Conservation (phyloP, 2,113 vertebrate species). For the Colaptes auratus region DNA sequence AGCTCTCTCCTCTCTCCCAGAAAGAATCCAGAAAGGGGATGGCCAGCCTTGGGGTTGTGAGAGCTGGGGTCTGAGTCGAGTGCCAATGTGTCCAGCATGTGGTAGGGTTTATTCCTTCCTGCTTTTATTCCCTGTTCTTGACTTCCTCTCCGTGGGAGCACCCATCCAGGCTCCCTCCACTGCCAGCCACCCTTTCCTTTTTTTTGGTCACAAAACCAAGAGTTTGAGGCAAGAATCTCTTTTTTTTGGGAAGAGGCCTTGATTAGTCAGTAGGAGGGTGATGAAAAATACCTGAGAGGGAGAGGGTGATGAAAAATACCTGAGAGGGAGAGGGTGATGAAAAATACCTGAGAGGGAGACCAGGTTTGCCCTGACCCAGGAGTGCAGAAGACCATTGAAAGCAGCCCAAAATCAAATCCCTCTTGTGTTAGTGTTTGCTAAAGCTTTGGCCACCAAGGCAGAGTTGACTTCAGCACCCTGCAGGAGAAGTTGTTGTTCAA, state of each 20-base stretch:
- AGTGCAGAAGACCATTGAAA: background rate
- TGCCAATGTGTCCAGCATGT: background rate
- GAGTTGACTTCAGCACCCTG: background rate
- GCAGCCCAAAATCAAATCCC: fast-evolving
- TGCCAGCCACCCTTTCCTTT: background rate
- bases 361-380: background rate
- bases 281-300: background rate
- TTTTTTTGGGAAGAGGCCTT: background rate
- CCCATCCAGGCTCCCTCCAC: background rate
- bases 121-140: background rate
- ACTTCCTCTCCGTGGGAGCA: background rate
- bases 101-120: background rate
- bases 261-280: background rate
- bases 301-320: too few relatives aligned
- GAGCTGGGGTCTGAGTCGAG: background rate
- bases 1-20: background rate
- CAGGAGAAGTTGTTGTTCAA: background rate
- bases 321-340: background rate
- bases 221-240: background rate
- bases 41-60: background rate
- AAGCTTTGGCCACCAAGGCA: background rate
- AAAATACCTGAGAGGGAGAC: background rate
- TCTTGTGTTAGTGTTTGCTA: background rate
- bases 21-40: background rate
- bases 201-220: background rate